These are phyloP conservation scores for Mobula birostris DNA, from an alignment of 2,113 vertebrate genomes.

Conservation along the genomic window DNA sequence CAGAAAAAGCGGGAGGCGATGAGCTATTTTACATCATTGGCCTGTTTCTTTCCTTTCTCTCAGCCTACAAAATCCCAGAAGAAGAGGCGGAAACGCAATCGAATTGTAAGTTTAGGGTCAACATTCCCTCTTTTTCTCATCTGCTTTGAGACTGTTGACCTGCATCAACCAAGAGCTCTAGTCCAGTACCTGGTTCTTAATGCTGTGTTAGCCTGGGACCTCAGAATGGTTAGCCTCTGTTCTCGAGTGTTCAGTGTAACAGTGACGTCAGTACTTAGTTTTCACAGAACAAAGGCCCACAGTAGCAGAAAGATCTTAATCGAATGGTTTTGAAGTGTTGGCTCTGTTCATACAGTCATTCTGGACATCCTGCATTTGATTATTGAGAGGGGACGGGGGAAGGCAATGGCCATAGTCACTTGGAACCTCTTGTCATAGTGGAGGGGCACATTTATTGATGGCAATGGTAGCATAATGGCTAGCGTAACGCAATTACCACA, in stretches of 20 bases:
- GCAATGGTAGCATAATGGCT: too few species aligned
- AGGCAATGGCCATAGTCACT: too few species aligned
- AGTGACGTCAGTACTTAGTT: too few species aligned
- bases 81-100: conserved; percentile 87
- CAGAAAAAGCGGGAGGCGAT: neutral
- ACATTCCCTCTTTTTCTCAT: neutral
- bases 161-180: neutral
- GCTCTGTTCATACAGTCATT: neutral
- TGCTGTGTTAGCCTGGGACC: neutral
- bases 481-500: too few species aligned
- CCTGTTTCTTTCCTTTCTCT: neutral
- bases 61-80: conserved; percentile 82
- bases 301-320: neutral
- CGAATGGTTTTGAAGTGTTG: neutral
- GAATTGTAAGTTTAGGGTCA: conserved; percentile 65
- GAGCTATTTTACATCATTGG: neutral
- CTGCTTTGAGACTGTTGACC: neutral
- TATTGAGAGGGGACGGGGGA: too few species aligned
- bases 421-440: too few species aligned
- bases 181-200: too few species aligned
- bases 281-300: too few species aligned
- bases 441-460: too few species aligned
- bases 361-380: too few species aligned
- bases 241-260: too few species aligned
- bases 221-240: neutral